Percentiles rank a stretch among this genome's conserved stretches.
phyloP scores from a whole-genome alignment of 1,140 invertebrate genomes.

The Euwallacea fornicatus region DNA sequence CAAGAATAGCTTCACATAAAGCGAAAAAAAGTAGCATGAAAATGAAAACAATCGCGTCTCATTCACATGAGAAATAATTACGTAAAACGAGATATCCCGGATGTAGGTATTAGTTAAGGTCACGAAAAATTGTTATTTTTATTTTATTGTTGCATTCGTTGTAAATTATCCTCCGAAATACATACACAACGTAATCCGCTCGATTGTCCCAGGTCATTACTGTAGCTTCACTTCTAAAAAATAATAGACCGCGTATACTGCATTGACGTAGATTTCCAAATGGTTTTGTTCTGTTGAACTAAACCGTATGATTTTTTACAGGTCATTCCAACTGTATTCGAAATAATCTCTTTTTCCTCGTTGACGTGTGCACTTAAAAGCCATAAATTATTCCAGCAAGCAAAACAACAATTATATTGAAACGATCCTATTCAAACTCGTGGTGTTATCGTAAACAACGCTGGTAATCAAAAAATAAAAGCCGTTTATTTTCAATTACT shows the following conservation, averaged over 20 bases:
- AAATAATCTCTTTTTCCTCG: too few relatives aligned
- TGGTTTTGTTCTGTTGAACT: too few relatives aligned
- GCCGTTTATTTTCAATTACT: neutral
- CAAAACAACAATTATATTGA: neutral
- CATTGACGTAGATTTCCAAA: too few relatives aligned
- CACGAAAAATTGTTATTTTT: constrained; percentile 7
- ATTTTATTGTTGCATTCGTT: constrained; percentile 4
- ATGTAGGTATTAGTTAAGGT: constrained; percentile 9
- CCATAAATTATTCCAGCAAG: neutral
- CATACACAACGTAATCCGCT: neutral
- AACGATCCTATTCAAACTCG: neutral
- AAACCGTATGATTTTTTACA: too few relatives aligned
- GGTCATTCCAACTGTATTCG: too few relatives aligned
- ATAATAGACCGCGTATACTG: too few relatives aligned
- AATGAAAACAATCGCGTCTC: neutral
- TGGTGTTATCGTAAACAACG: neutral
- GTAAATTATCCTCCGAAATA: neutral
- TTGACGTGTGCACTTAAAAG: neutral
- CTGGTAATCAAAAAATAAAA: constrained; percentile 5
- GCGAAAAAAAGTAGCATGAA: neutral
- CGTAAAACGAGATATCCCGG: constrained; percentile 3
- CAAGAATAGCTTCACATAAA: neutral
- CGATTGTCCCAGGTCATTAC: neutral
- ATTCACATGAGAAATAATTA: constrained; percentile 10
- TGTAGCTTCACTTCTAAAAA: too few relatives aligned